These are phyloP conservation scores for Drosophila teissieri DNA, from an alignment of 1,140 invertebrate genomes.

Conservation along the genomic window DNA sequence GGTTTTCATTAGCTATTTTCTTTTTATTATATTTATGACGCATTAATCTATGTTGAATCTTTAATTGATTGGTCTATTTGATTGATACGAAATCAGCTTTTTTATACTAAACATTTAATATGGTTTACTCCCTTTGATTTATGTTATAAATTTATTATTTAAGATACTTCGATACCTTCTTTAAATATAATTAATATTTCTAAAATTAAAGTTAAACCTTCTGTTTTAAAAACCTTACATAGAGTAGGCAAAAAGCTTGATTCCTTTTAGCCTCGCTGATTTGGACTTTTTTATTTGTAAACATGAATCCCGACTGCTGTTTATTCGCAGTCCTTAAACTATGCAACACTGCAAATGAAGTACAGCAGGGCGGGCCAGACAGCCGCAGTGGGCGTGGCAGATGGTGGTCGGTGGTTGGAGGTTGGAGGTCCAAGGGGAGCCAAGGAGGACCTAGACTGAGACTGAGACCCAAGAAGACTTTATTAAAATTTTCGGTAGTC, in stretches of 20 bases:
- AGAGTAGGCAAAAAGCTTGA: background rate
- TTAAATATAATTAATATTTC: background rate
- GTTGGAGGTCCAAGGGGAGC: no score
- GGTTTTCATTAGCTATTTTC: background rate
- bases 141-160: no score
- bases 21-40: background rate
- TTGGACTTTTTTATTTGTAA: conserved; percentile 17
- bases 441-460: no score
- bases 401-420: background rate
- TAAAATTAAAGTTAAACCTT: background rate
- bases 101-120: no score
- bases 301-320: conserved; percentile 10
- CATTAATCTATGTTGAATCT: background rate
- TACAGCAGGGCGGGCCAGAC: conserved; percentile 32
- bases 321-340: conserved; percentile 39
- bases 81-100: no score
- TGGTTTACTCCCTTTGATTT: no score
- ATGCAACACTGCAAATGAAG: conserved; percentile 53
- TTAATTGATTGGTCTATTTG: background rate
- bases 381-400: conserved; percentile 25
- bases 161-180: no score
- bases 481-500: conserved; percentile 66
- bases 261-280: background rate
- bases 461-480: conserved; percentile 14
- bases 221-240: no score